Conservation (phyloP, 2,113 vertebrate species). For the Smithornis capensis region DNA sequence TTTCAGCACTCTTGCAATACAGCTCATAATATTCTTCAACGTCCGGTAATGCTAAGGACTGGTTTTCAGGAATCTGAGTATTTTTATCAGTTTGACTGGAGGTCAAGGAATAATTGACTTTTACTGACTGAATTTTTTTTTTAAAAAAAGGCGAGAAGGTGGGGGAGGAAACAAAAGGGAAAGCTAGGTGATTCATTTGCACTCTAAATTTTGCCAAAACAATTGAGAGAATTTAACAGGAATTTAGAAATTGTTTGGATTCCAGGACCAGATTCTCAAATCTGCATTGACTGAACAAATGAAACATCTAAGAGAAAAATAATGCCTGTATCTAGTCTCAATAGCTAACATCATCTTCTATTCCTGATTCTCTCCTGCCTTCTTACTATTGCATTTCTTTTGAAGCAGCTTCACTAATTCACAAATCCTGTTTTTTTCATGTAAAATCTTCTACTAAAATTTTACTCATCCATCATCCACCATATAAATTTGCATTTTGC, state of each 20-base stretch:
- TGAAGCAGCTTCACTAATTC: not conserved
- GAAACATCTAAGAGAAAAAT: not conserved
- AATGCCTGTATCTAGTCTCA: not conserved
- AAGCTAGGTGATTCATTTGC: not conserved
- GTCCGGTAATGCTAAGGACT: not conserved
- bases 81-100: not conserved
- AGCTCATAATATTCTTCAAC: not conserved
- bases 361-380: not conserved
- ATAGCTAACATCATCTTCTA: not conserved
- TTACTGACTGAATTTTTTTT: not conserved
- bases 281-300: not conserved
- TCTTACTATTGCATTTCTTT: not conserved
- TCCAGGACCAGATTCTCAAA: not conserved
- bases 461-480: not conserved
- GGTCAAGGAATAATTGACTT: not conserved
- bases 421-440: not conserved
- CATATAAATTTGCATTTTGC: not conserved
- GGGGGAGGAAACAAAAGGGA: not conserved
- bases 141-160: accelerated
- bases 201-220: not conserved
- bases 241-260: not conserved
- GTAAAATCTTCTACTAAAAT: not conserved
- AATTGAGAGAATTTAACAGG: not conserved
- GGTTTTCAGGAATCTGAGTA: not conserved
- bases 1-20: not conserved